Base-by-base conservation (phyloP, 2,113 vertebrate genomes). In the Alectura lathami region DNA sequence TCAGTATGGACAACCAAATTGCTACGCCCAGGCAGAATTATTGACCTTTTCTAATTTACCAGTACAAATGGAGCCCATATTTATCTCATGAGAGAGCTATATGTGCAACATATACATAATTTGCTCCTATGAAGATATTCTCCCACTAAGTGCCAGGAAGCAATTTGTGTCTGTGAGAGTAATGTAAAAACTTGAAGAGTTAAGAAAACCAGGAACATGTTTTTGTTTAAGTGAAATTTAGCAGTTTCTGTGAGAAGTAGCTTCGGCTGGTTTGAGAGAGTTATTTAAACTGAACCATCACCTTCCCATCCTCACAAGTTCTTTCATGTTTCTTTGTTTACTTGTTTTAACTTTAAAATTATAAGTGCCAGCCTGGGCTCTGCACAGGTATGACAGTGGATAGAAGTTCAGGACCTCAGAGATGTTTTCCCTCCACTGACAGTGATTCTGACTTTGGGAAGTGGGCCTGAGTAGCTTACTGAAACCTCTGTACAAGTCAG, bases 401-500 rank as follows among this genome's bases (percentile, higher is more conserved):
- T 66, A 59, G 40, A 81, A 67, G 24, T 12, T 63, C 23, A 70
- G 80, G 51, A 11, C 13, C 29, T 84, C 6, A 1, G 53, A 85
- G 80, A 87, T 21, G 53, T 53, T 76, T 91, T 73, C 26, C 21
- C 14, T 79, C 53, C 40, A n/a, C 21, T 29, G 53, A 36, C 32
- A 63, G 47, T 2, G 5, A 29, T 67, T 17, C 13, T 63, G 27
- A 51, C 26, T 51, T 38, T 70, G 36, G 18, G 43, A 34, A 67
- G n/a, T 17, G 11, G 68, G 18, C 48, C 36, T 34, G 5, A 72
- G 2, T 2, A 56, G 30, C 17, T 66, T 78, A 53, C 30, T 79
- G 57, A 82, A 89, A 68, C 45, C 29, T 68, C 0, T 0, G 20
- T 38, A 21, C 1, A 1, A 45, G 15, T 66, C 79, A 4, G 4